These are phyloP conservation scores for Pheucticus melanocephalus DNA, from an alignment of 2,113 vertebrate species.

Conservation along the genomic window DNA sequence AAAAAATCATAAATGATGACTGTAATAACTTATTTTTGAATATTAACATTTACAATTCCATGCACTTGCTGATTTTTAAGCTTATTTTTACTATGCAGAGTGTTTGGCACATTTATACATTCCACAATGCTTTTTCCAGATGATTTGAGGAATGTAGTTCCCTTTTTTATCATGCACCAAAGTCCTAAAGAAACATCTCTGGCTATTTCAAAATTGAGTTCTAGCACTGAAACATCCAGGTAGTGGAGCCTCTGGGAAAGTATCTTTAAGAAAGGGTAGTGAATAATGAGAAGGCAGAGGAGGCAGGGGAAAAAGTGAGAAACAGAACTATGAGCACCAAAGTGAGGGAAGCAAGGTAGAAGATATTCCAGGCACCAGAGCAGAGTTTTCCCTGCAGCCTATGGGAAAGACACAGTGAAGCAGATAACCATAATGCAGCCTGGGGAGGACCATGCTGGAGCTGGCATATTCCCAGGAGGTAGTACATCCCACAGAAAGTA, in stretches of 20 bases:
- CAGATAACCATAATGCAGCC: not conserved
- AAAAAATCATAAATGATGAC: not conserved
- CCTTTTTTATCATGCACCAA: not conserved
- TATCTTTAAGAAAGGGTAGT: accelerated
- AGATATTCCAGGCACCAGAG: accelerated
- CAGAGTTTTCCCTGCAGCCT: not conserved
- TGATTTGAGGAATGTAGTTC: not conserved
- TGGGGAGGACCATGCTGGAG: not conserved
- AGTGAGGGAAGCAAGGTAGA: not conserved
- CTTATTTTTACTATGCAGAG: not conserved
- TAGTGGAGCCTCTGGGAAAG: not conserved
- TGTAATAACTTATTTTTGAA: not conserved
- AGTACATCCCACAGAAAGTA: not conserved
- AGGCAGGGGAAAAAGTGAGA: not conserved
- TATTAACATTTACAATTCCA: not conserved
- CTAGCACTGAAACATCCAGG: not conserved
- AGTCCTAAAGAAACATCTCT: not conserved
- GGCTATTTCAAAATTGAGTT: not conserved
- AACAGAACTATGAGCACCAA: not conserved
- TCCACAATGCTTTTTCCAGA: not conserved
- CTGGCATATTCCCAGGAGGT: not conserved
- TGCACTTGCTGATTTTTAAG: not conserved
- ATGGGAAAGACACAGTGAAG: not conserved
- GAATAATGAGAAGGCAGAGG: not conserved
- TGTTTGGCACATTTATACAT: not conserved